phyloP scores from a whole-genome alignment of 2,797 vertebrate species.

The Microctenopoma stevenorrisi region DNA sequence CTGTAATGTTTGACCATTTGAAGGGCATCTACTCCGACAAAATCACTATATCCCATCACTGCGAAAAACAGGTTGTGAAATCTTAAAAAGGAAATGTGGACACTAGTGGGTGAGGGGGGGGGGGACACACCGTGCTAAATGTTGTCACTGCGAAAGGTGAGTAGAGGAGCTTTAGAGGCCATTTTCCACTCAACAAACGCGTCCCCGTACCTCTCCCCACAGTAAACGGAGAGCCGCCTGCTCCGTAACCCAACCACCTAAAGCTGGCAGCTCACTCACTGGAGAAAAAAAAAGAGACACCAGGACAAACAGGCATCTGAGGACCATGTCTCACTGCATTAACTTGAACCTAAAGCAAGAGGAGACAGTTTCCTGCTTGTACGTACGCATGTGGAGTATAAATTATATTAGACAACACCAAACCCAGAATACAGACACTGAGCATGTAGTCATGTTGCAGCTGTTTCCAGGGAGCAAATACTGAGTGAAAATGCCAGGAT shows the following conservation, averaged over 20 bases:
- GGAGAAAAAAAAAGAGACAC: slow-evolving; percentile 50
- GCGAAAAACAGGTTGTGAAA: slow-evolving; percentile 77
- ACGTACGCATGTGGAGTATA: no score
- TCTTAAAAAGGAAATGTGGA: slow-evolving; percentile 75
- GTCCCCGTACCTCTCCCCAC: slow-evolving; percentile 18
- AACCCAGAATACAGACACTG: no score
- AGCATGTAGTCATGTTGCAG: neutral
- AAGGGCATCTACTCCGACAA: slow-evolving; percentile 82
- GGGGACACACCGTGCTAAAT: slow-evolving; percentile 76
- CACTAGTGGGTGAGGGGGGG: slow-evolving; percentile 45
- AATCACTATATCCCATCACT: slow-evolving; percentile 81
- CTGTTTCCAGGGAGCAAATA: neutral
- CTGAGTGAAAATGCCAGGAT: neutral
- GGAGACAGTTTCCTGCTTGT: slow-evolving; percentile 12
- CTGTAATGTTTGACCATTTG: slow-evolving; percentile 83
- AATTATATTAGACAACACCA: no score
- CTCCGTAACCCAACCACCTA: slow-evolving; percentile 67
- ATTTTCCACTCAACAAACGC: slow-evolving; percentile 86
- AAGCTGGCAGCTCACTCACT: slow-evolving; percentile 69
- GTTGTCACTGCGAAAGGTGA: slow-evolving; percentile 87
- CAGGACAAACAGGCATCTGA: slow-evolving; percentile 53
- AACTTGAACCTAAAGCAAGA: slow-evolving; percentile 54
- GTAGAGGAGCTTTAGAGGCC: slow-evolving; percentile 82
- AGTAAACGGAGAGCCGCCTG: slow-evolving; percentile 72
- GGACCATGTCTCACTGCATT: slow-evolving; percentile 51